Base-by-base conservation (phyloP, 2,888 invertebrate species). In the Hyposoter dolosus region DNA sequence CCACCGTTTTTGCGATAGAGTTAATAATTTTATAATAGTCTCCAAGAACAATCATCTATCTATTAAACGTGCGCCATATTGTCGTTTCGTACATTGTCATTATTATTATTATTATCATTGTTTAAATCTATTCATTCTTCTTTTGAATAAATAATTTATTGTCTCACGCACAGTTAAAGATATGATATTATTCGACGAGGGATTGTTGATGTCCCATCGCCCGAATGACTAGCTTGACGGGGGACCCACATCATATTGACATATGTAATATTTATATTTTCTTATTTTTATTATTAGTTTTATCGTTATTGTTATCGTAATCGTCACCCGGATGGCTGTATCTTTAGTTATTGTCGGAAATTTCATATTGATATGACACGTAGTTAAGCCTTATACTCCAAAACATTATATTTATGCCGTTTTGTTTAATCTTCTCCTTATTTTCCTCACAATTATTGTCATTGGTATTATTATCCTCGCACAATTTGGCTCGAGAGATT, bases 101-200 rank as follows among this genome's bases (percentile, higher is more conserved):
- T 72, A 71, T 79, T 56, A 79, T 82, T 43, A 40, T 35, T 15
- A n/a, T 65, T 17, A 10, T 60, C 35, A 9, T n/a, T 28, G 35
- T 35, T 43, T 53, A 23, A 50, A 23, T 68, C 12, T 66, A 40
- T 23, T 45, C 77, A 66, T 32, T 43, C 28, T 79, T 79, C 23
- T 81, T 23, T 68, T 75, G 45, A 76, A 79, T 82, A 28, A 56
- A 82, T 80, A 71, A 71, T 84, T 88, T 88, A 88, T 88, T 88
- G 88, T 88, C 88, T 86, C 87, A 87, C 86, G 86, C 88, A 88
- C 87, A 87, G 84, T 87, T 87, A 83, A 86, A 82, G 82, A 80
- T 87, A 83, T 83, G 82, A 82, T 79, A 88, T 86, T 84, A 81
- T 83, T 83, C 83, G 83, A 85, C 83, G 82, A 76, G 45, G 83